Evolutionary conservation across 2,797 vertebrate genomes (phyloP).

Genomic region (Gambelia wislizenii): DNA sequence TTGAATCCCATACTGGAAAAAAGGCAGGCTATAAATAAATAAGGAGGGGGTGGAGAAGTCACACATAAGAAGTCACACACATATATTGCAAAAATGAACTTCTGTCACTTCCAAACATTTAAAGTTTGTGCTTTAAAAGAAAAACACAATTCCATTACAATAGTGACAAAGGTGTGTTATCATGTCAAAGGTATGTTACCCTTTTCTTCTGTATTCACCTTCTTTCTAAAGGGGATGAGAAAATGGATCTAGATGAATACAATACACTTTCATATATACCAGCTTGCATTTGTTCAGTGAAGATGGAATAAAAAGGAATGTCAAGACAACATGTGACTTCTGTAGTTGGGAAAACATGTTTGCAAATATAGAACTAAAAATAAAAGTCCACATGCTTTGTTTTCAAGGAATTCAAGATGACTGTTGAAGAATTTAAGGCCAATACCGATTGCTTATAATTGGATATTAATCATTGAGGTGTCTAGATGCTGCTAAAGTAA

Average conservation of each 20-base stretch:
- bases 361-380: conserved; percentile 61
- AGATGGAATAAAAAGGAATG: background rate
- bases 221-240: conserved; percentile 4
- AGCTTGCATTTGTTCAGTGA: background rate
- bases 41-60: too few species aligned
- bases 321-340: conserved; percentile 40
- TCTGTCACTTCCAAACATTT: background rate
- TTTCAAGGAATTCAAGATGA: conserved; percentile 65
- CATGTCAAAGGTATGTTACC: background rate
- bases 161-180: background rate
- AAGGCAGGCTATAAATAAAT: too few species aligned
- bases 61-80: background rate
- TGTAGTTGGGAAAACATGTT: conserved; percentile 34
- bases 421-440: conserved; percentile 66
- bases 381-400: conserved; percentile 57
- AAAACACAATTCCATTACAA: background rate
- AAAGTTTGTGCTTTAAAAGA: background rate
- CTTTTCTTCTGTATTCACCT: background rate
- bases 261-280: rapidly evolving
- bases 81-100: background rate
- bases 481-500: conserved; percentile 63
- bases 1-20: too few species aligned
- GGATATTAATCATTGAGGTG: conserved; percentile 61
- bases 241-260: conserved; percentile 10
- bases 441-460: conserved; percentile 64